Base-by-base conservation (phyloP, 2,113 vertebrate species). In the Protomyctophum bolini region DNA sequence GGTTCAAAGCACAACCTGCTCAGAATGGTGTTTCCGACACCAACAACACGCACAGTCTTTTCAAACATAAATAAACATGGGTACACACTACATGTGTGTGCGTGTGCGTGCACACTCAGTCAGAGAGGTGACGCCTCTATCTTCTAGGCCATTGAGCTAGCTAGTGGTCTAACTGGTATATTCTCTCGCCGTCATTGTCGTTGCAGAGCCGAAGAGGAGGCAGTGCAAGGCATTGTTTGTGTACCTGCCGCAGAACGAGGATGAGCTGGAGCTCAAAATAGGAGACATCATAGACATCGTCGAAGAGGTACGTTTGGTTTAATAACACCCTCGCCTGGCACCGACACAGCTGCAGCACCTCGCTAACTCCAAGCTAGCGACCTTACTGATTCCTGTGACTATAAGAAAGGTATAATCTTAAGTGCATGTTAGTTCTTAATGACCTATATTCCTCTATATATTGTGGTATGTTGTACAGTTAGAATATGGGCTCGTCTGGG, bases 241-340 rank as follows among this genome's bases (percentile, higher is more conserved):
- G 0, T 99, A 99, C 63, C 10, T 91, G 73, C 97, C 97, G 0
- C 94, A 95, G 89, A 98, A 99, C 0, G 96, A 98, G 62, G 98
- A 99, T 49, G 98, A 99, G 80, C 87, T 99, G 85, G 95, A 96
- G 10, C 93, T 99, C 62, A 97, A 95, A 77, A 21, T 89, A 1
- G 97, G 97, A 66, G 96, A 98, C 45, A 64, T 96, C 64, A 84
- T 99, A 2, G 96, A 98, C 51, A 88, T 99, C 79, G 91, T 0
- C 1, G 96, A 98, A 41, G 97, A 99, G 96, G 97, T 99, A 92
- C 60, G 75, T 47, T 59, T 8, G n/a, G n/a, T n/a, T n/a, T n/a
- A 51, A 14, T 41, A 7, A 3, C 21, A 54, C 11, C n/a, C 52
- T 12, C 52, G 4, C 6, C n/a, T 4, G n/a, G 11, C 33, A 41